These are phyloP conservation scores for Acromyrmex charruanus DNA, from an alignment of 1,140 invertebrate genomes.

Conservation along the genomic window DNA sequence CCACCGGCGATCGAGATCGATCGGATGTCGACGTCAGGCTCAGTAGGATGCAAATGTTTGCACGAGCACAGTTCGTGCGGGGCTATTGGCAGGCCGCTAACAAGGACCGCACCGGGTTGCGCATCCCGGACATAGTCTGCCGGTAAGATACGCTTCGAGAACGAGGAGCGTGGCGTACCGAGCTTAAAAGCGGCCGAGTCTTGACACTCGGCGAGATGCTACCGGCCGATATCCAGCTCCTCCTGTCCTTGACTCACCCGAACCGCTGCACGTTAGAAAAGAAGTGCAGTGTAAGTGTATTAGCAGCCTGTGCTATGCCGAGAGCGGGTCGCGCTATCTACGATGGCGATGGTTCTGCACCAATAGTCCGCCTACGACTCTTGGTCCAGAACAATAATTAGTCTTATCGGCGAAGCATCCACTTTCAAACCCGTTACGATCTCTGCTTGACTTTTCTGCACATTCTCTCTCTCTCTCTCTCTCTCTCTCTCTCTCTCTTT, in stretches of 20 bases:
- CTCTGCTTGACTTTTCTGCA: slow-evolving; percentile 20
- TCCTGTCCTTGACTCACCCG: slow-evolving; percentile 74
- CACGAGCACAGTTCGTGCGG: slow-evolving; percentile 75
- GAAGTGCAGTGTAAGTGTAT: slow-evolving; percentile 17
- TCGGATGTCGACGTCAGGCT: slow-evolving; percentile 16
- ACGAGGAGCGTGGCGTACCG: slow-evolving; percentile 81
- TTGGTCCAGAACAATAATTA: slow-evolving; percentile 82
- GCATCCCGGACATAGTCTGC: slow-evolving; percentile 63
- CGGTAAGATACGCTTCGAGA: slow-evolving; percentile 70
- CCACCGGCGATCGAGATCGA: slow-evolving; percentile 20
- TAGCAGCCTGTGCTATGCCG: slow-evolving; percentile 31
- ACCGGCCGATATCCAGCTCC: slow-evolving; percentile 81
- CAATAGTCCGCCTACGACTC: slow-evolving; percentile 49
- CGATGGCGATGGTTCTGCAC: slow-evolving; percentile 26
- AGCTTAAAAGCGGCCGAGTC: slow-evolving; percentile 67
- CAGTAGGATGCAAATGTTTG: slow-evolving; percentile 81
- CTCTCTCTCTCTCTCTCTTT: not conserved
- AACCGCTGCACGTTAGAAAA: slow-evolving; percentile 57
- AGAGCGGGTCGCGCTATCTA: slow-evolving; percentile 9
- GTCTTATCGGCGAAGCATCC: slow-evolving; percentile 78
- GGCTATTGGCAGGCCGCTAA: slow-evolving; percentile 83
- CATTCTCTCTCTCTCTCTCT: not conserved
- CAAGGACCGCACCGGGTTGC: slow-evolving; percentile 75
- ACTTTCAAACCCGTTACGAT: slow-evolving; percentile 59
- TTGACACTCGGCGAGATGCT: slow-evolving; percentile 84